Evolutionary conservation across 2,797 vertebrate species (phyloP).

Genomic region (Falco berigora): DNA sequence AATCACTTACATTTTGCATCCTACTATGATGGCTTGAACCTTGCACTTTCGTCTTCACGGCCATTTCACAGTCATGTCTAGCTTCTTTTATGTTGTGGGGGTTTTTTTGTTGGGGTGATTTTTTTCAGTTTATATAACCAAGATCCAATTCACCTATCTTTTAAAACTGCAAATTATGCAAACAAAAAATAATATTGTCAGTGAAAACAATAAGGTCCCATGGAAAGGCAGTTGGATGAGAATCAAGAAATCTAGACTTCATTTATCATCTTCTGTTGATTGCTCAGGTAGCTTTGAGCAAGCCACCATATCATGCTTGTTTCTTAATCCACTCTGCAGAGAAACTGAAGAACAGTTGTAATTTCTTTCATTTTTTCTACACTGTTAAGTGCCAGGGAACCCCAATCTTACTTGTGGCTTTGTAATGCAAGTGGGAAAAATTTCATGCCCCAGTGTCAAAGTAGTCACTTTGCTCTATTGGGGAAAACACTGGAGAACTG

Average conservation of each 20-base stretch:
- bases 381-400: background rate
- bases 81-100: background rate
- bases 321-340: background rate
- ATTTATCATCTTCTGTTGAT: background rate
- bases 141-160: background rate
- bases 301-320: background rate
- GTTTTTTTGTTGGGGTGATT: accelerated
- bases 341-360: background rate
- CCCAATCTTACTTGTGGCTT: background rate
- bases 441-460: background rate
- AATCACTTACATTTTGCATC: background rate
- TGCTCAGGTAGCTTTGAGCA: background rate
- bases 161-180: background rate
- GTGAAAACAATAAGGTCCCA: background rate
- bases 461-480: background rate
- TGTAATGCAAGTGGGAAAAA: background rate
- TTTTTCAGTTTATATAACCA: background rate
- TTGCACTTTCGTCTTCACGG: background rate
- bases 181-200: background rate
- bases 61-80: background rate
- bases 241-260: background rate
- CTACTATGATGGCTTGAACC: background rate
- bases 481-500: background rate
- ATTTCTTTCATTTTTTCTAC: background rate
- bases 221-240: background rate